Base-by-base conservation (phyloP, 2,113 vertebrate species). In the Pogona vitticeps region DNA sequence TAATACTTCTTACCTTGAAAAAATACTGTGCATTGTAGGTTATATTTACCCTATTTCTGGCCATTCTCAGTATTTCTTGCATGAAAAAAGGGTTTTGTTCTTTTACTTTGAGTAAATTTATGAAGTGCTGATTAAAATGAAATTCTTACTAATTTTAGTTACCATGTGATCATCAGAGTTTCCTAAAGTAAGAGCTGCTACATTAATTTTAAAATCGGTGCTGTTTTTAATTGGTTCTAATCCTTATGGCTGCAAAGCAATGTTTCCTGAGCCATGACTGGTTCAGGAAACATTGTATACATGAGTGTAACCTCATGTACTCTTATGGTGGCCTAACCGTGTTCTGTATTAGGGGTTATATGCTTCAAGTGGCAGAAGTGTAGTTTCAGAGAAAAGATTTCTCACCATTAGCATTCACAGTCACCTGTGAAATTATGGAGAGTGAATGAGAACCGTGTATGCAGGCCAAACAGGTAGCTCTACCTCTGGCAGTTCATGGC, bases 121-220 rank as follows among this genome's bases (percentile, higher is more conserved):
- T 52, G 40, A 82, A 59, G 85, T 82, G 85, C 81, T 87, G 85
- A 87, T 87, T 81, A 56, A 87, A 87, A 82, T 65, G 38, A 82
- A 82, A 75, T 76, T 20, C 42, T 82, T 87, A 70, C 63, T 81
- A 76, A 23, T 82, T 61, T 71, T 59, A 40, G 70, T 59, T 67
- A 67, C 76, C n/a, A 31, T 75, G 71, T 38, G n/a, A 76, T 81
- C 70, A 71, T 59, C 70, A 70, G 33, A 58, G 63, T 59, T 75
- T 76, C 85, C 76, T 82, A 82, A 82, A 81, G 79, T 82, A 6
- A 40, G n/a, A 82, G 61, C 59, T 56, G 59, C 70, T 76, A 31
- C 28, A 21, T 75, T 82, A 46, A 80, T 52, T 46, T 75, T 28
- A 81, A 65, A 10, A 65, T 26, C 21, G 28, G 58, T 28, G 28